Base-by-base conservation (phyloP, 2,113 vertebrate species). In the Muscicapa adusta region DNA sequence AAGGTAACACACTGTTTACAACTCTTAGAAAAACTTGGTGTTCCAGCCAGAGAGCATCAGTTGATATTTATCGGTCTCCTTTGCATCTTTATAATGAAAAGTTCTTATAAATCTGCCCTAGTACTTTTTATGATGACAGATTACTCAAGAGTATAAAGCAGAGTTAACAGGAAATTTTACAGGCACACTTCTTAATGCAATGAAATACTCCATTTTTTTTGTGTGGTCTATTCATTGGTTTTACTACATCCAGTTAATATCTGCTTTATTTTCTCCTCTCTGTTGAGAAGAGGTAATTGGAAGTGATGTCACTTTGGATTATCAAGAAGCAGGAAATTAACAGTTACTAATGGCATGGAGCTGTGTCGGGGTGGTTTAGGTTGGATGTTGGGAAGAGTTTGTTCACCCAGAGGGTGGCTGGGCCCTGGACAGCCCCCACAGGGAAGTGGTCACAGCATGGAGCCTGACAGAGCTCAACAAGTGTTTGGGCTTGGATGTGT, bases 381-480 rank as follows among this genome's bases (percentile, higher is more conserved):
- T 1, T 40, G 62, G 70, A 40, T 75, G 4, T 40, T 15, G 31
- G 70, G 51, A 14, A n/a, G n/a, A 47, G 7, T 7, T 9, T 66
- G 24, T 29, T 45, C n/a, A 11, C 1, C 18, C 38, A 25, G 60
- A 53, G 45, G 23, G 12, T 24, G 51, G 1, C 0, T 38, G 45
- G 68, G 47, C 53, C 31, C 70, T 40, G 53, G 24, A 26, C 24
- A 12, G 75, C 53, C 16, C 60, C 28, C 60, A 4, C 15, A 58
- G 45, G 33, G 5, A 13, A 20, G 7, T 28, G 23, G 28, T n/a
- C 28, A 53, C 28, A 60, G 45, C 57, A 7, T 1, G 14, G 18
- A 62, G 12, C 26, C 42, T 42, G 50, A 6, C 42, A 63, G 50
- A 26, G 9, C 16, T 8, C 61, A 34, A 13, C 11, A 40, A 53